A percentile compares a stretch with the other conserved stretches of the same genome.
phyloP scores from a whole-genome alignment of 2,113 vertebrate species.

The Trochalopteron elliotii region DNA sequence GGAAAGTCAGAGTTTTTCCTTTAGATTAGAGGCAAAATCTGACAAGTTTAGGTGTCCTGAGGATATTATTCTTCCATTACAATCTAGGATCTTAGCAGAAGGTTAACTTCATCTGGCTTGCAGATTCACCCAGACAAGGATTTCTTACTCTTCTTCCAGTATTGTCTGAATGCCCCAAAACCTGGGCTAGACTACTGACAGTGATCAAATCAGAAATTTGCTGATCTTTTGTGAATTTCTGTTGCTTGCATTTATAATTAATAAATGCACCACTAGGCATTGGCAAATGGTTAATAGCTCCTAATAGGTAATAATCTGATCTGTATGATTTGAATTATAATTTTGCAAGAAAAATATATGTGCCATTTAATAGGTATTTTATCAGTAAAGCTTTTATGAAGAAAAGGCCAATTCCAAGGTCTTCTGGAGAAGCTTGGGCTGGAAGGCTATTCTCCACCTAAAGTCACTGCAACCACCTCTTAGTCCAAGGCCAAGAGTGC shows the following conservation, averaged over 20 bases:
- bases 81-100: not conserved
- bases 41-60: not conserved
- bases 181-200: not conserved
- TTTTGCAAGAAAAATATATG: not conserved
- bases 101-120: not conserved
- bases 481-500: accelerated
- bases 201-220: not conserved
- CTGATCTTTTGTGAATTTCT: not conserved
- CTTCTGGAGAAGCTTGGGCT: not conserved
- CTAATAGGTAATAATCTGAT: not conserved
- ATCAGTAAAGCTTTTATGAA: not conserved
- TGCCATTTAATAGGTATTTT: not conserved
- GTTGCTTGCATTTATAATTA: not conserved
- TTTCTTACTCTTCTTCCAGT: not conserved
- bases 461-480: not conserved
- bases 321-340: not conserved
- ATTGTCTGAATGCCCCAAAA: not conserved
- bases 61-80: not conserved
- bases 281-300: not conserved
- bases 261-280: not conserved
- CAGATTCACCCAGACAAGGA: not conserved
- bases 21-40: not conserved
- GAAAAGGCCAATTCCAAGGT: not conserved
- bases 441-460: not conserved
- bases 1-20: not conserved